Evolutionary conservation across 2,797 vertebrate genomes (phyloP).

Genomic region (Columba guinea): DNA sequence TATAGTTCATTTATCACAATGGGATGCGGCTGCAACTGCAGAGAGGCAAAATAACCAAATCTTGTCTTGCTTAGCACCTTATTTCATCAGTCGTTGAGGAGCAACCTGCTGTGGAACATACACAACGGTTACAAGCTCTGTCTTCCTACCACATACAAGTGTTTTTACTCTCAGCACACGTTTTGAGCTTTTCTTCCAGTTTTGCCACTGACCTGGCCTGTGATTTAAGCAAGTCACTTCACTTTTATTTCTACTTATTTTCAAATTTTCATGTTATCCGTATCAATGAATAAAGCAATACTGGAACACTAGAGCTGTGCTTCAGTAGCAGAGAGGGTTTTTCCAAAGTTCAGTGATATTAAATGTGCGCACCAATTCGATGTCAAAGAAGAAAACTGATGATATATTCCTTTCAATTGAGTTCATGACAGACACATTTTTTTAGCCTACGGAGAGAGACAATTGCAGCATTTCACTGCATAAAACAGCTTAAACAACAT

Average conservation of each 20-base stretch:
- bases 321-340: background rate
- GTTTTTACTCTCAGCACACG: background rate
- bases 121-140: background rate
- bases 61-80: background rate
- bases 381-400: background rate
- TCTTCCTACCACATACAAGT: rapidly evolving
- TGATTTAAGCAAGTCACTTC: background rate
- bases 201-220: background rate
- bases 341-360: background rate
- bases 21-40: background rate
- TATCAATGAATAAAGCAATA: background rate
- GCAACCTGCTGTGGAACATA: background rate
- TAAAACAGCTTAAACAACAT: background rate
- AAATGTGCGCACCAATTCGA: background rate
- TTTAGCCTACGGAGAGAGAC: background rate
- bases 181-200: background rate
- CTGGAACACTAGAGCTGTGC: background rate
- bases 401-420: background rate
- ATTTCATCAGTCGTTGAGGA: background rate
- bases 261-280: background rate
- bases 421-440: background rate
- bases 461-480: background rate
- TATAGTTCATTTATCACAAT: background rate
- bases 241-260: background rate
- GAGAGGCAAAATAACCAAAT: background rate